Base-by-base conservation (phyloP, 2,113 vertebrate genomes). In the Loxodonta africana region DNA sequence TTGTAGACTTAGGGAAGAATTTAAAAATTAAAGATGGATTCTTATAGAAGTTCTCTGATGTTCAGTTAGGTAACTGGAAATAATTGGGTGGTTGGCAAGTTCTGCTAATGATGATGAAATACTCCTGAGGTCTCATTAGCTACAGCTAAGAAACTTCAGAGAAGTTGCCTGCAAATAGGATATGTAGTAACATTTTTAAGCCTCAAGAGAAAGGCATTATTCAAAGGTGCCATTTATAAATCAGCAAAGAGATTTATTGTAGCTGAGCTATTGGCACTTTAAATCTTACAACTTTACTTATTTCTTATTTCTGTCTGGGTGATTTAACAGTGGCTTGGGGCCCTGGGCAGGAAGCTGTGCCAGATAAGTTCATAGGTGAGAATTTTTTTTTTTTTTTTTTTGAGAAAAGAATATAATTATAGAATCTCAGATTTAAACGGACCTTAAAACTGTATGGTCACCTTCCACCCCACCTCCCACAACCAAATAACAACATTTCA, bases 71-170 rank as follows among this genome's bases (percentile, higher is more conserved):
- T 60, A 80, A 76, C 23, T 0, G 78, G 60, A 88, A 88, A 65
- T 97, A 97, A 97, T 97, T 88, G 41, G 48, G 8, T 89, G 81
- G 21, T 82, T 65, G 53, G 28, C n/a, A 94, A 87, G 33, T 3
- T 82, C 20, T 82, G 41, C 33, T 90, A 90, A 83, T 90, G n/a
- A 67, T 9, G 48, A 21, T 74, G 84, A 82, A 92, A 92, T 88
- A 17, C 63, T 33, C 94, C 0, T 88, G 92, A 73, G 95, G 48
- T 41, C 95, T 85, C 84, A 97, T 97, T 98, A 97, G 48, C 30
- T 23, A 53, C 0, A 21, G 9, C 8, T 85, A 69, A 92, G 44
- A 90, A 81, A 94, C 48, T 76, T 93, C 4, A 62, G 3, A 48
- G 51, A 69, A 62, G 73, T 76, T 87, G 23, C 23, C 30, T 67